These are phyloP conservation scores for Drosophila mulleri DNA, from an alignment of 2,888 invertebrate genomes.

Conservation along the genomic window DNA sequence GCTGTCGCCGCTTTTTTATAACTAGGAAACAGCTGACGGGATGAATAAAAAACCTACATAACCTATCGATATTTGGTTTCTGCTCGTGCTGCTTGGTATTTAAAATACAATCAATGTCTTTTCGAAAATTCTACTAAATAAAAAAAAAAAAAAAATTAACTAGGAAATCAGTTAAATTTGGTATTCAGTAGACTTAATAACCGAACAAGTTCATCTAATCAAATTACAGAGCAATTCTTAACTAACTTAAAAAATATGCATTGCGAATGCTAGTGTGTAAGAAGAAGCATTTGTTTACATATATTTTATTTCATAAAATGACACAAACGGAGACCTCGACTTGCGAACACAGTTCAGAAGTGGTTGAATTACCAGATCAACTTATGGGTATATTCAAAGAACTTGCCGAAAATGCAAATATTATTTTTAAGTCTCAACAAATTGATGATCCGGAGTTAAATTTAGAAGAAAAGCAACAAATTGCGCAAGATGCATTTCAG, in stretches of 20 bases:
- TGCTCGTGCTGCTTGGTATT: too few relatives aligned
- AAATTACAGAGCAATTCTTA: neutral
- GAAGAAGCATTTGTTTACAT: constrained; percentile 68
- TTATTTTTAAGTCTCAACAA: constrained; percentile 93
- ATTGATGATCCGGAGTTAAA: constrained; percentile 91
- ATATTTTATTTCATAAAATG: constrained; percentile 28
- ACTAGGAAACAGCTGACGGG: too few relatives aligned
- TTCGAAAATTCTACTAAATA: too few relatives aligned
- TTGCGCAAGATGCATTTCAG: constrained; percentile 88
- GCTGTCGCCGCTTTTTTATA: neutral
- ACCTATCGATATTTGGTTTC: neutral
- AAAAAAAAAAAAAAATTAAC: too few relatives aligned
- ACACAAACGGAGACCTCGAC: constrained; percentile 35
- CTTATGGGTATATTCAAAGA: constrained; percentile 76
- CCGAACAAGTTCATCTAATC: neutral
- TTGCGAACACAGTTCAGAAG: constrained; percentile 15
- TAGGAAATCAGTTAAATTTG: too few relatives aligned
- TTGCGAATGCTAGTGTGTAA: constrained; percentile 9
- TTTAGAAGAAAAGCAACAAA: constrained; percentile 88
- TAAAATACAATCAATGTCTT: too few relatives aligned
- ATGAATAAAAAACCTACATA: neutral
- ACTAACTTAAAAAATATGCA: neutral
- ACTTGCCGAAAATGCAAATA: constrained; percentile 74
- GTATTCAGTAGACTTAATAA: neutral
- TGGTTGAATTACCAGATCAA: constrained; percentile 50